Conservation (phyloP, 2,888 invertebrate species). For the Chaetoderma sp. region DNA sequence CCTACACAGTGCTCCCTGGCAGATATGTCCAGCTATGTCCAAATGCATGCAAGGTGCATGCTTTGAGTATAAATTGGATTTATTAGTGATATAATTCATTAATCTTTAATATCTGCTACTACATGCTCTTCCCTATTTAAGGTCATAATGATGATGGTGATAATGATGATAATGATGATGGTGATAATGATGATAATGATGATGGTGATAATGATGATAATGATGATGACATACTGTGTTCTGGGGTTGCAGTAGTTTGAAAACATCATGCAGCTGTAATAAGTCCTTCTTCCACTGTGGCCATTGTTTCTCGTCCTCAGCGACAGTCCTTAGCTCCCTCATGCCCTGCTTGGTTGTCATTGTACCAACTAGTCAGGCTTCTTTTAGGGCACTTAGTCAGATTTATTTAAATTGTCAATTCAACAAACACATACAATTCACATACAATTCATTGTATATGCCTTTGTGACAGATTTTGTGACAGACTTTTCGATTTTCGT, state of each 20-base stretch:
- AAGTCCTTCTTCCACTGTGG: too few relatives aligned
- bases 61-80: neutral
- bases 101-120: too few relatives aligned
- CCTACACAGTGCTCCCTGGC: neutral
- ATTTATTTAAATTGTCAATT: neutral
- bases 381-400: neutral
- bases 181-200: slow-evolving; percentile 6
- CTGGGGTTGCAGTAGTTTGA: too few relatives aligned
- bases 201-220: slow-evolving; percentile 30
- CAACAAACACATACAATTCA: too few relatives aligned
- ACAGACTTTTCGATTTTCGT: too few relatives aligned
- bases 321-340: too few relatives aligned
- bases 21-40: neutral
- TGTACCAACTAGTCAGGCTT: neutral
- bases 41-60: neutral
- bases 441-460: too few relatives aligned
- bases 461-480: too few relatives aligned
- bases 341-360: too few relatives aligned
- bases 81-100: too few relatives aligned
- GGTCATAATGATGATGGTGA: slow-evolving; percentile 18
- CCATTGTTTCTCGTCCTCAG: slow-evolving; percentile 15
- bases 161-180: slow-evolving; percentile 15
- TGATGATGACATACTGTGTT: too few relatives aligned
- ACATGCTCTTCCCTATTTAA: neutral
- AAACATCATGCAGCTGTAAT: too few relatives aligned